Conservation (phyloP, 2,888 invertebrate species). For the Pimpla rufipes region DNA sequence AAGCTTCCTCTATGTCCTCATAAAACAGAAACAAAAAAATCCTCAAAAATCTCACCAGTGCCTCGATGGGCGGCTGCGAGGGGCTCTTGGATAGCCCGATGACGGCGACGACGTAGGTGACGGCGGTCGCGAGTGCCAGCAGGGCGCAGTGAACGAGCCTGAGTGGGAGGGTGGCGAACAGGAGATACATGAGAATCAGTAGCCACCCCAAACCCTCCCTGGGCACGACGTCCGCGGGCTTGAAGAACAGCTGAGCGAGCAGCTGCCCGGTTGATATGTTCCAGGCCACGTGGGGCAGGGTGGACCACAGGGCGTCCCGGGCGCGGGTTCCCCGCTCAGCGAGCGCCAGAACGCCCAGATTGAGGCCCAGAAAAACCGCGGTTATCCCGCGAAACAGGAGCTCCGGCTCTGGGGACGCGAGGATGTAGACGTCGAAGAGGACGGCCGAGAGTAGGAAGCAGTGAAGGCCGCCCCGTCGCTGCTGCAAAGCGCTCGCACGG, state of each 20-base stretch:
- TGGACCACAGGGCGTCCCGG: slow-evolving; percentile 86
- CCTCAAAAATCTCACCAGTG: slow-evolving; percentile 76
- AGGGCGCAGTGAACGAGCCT: slow-evolving; percentile 88
- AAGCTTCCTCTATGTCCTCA: too few relatives aligned
- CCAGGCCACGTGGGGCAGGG: slow-evolving; percentile 89
- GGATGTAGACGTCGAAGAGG: slow-evolving; percentile 89
- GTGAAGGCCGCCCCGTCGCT: slow-evolving; percentile 90
- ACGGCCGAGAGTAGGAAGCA: slow-evolving; percentile 90
- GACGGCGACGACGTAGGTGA: slow-evolving; percentile 88
- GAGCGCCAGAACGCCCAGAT: slow-evolving; percentile 82
- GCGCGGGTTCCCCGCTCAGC: slow-evolving; percentile 79
- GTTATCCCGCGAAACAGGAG: slow-evolving; percentile 80
- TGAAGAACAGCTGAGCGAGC: slow-evolving; percentile 88
- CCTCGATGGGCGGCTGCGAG: slow-evolving; percentile 85
- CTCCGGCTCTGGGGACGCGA: slow-evolving; percentile 86
- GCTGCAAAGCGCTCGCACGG: slow-evolving; percentile 90
- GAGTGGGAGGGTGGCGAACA: slow-evolving; percentile 91
- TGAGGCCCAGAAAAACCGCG: slow-evolving; percentile 82
- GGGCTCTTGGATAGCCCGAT: slow-evolving; percentile 86
- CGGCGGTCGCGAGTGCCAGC: slow-evolving; percentile 88
- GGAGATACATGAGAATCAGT: slow-evolving; percentile 90
- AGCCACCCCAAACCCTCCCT: slow-evolving; percentile 91
- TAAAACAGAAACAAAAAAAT: too few relatives aligned
- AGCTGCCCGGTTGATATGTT: slow-evolving; percentile 88
- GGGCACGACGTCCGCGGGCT: slow-evolving; percentile 87